Base-by-base conservation (phyloP, 2,888 invertebrate genomes). In the Aphidius colemani region DNA sequence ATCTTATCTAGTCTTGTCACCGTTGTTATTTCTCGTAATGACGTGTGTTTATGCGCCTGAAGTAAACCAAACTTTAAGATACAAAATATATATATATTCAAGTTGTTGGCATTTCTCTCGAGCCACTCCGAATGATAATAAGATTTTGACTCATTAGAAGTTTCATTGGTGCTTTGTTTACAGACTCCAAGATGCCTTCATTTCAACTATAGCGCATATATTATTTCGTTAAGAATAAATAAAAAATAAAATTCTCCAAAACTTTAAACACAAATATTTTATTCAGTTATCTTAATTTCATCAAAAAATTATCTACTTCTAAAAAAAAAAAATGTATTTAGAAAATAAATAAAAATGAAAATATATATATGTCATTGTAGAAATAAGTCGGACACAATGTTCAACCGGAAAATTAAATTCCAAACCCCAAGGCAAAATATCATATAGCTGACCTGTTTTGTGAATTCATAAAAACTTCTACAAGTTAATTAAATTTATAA, bases 131-230 rank as follows among this genome's bases (percentile, higher is more conserved):
- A 75, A 76, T 76, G 75, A 75, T 75, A 78, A 78, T 77, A 78
- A 75, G 76, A 77, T 78, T 30, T 78, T 74, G 72, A 75, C 74
- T 78, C 76, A 76, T 78, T 77, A 77, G 76, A 78, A 76, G 75
- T 78, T 78, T 78, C 77, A 76, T 78, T 75, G 74, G 73, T 73
- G 75, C 76, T 75, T 76, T 76, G 76, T 78, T 78, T 77, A 74
- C 75, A 44, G 7, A n/a, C 44, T 10, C 56, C n/a, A 44, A 30
- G 53, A 13, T 11, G 55, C 43, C n/a, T 56, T 56, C 45, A 11
- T 18, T 43, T 56, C 30, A 44, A 45, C 7, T 10, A 30, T 43
- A 11, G 7, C 45, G 45, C 44, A 56, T 56, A 44, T 18, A 56
- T 8, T 18, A 56, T 44, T 56, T 10, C 10, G 9, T n/a, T 6